Evolutionary conservation across 2,113 vertebrate species (phyloP).

Genomic region (Ciconia stormi): DNA sequence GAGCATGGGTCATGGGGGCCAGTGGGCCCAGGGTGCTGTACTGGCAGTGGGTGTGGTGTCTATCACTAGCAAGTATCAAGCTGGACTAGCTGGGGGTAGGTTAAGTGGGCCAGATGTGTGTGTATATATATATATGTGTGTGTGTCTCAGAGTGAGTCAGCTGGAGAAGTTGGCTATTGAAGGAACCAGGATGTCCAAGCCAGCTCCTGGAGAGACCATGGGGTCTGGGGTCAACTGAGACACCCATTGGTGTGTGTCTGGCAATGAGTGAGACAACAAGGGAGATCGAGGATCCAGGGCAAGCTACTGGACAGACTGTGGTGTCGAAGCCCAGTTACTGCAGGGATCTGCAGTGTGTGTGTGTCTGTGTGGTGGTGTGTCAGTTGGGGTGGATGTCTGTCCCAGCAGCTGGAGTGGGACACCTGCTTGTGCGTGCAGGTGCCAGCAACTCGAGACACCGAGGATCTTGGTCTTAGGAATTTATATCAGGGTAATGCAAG

Average conservation of each 20-base stretch:
- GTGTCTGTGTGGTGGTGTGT: background rate
- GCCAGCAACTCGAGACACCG: background rate
- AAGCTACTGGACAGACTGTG: background rate
- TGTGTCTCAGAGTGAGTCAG: background rate
- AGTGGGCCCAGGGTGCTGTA: too few relatives aligned
- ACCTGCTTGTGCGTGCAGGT: background rate
- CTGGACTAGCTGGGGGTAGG: background rate
- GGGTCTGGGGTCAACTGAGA: background rate
- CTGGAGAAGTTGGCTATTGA: background rate
- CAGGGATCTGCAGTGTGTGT: background rate
- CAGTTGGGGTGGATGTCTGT: background rate
- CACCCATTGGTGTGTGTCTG: background rate
- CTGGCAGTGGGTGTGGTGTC: background rate
- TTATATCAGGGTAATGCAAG: background rate
- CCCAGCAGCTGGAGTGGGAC: background rate
- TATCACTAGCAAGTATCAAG: background rate
- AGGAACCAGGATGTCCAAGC: background rate
- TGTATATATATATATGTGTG: fast-evolving
- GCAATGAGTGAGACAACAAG: background rate
- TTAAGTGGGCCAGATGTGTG: background rate
- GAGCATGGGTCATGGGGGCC: background rate
- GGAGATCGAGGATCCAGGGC: background rate
- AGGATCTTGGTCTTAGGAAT: background rate
- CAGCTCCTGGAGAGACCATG: background rate
- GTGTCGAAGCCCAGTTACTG: background rate